Base-by-base conservation (phyloP, 2,797 vertebrate species). In the Sparidentex hasta region DNA sequence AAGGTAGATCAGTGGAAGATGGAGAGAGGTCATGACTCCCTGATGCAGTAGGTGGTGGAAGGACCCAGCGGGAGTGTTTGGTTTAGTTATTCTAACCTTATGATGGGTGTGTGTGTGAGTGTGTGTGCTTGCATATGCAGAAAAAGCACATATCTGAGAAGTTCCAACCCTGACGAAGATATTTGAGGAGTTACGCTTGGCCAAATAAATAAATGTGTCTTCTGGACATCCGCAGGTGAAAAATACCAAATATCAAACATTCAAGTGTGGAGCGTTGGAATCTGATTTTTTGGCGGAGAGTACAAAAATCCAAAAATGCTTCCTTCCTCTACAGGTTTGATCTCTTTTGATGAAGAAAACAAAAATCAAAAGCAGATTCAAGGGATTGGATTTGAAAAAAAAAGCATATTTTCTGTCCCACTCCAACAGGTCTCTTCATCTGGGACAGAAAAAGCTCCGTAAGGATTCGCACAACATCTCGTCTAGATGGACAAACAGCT, bases 1-100 rank as follows among this genome's bases (percentile, higher is more conserved):
- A 83, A 83, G 81, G 82, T 72, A 80, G 79, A 86, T 89, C 80
- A 78, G 38, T 65, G 77, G 77, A 77, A 91, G 87, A 91, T 80
- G 71, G 75, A 90, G 64, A 61, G 75, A 87, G 87, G 87, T 89
- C 80, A 61, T 20, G 81, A 82, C 86, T 80, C 63, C 55, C 47
- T 13, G 64, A 88, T 88, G 73, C 71, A 83, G 87, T 85, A 81
- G 86, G 84, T 88, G 78, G 65, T 84, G 78, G 85, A 81, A 84
- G 50, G 64, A 76, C 58, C 78, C 78, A 71, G 70, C 43, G 27
- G 85, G 84, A 88, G 75, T 74, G 47, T 87, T 78, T 13, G 59
- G 74, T 85, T 88, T 68, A 67, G 71, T 84, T 87, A 70, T 85
- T 87, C 68, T 79, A 87, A 81, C 80, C 70, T 65, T 73, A 50